Base-by-base conservation (phyloP, 2,797 vertebrate genomes). In the Trachurus trachurus region DNA sequence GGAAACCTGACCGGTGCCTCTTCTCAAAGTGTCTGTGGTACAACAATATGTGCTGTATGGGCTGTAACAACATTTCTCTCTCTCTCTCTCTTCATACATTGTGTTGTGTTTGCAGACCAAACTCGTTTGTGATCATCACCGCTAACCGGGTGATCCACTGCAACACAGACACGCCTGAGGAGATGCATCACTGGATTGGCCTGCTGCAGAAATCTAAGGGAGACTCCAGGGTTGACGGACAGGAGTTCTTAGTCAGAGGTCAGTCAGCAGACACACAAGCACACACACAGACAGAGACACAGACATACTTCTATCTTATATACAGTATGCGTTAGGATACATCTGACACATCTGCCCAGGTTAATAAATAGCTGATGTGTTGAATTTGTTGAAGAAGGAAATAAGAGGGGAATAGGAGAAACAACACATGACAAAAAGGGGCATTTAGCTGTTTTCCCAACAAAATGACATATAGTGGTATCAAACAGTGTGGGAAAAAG, bases 111-210 rank as follows among this genome's bases (percentile, higher is more conserved):
- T 62, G 15, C 82, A 96, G 96, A 84, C 95, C 96, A 44, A 96
- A 97, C 90, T 96, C 96, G 0, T 96, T 97, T 83, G 95, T 96
- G 87, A 96, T 97, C 82, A 97, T 97, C 91, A 96, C 96, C 1
- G 96, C 95, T 17, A 96, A 96, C 85, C 94, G 96, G 1, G 96
- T 96, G 80, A 95, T 97, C 85, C 96, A 97, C 92, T 97, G 96
- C 83, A 96, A 96, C 87, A 94, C 96, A 4, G 96, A 96, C 86
- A 94, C 92, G 0, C 93, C 96, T 0, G 96, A 97, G 85, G 96
- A 96, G 92, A 97, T 97, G 96, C 96, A 97, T 80, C 96, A 96
- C 90, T 97, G 96, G 96, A 97, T 97, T 47, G 94, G 96, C 45
- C 93, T 97, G 70, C 91, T 97, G 82, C 96, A 97, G 88, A 96